Conservation (phyloP, 1,140 invertebrate species). For the Hyles vespertilio region DNA sequence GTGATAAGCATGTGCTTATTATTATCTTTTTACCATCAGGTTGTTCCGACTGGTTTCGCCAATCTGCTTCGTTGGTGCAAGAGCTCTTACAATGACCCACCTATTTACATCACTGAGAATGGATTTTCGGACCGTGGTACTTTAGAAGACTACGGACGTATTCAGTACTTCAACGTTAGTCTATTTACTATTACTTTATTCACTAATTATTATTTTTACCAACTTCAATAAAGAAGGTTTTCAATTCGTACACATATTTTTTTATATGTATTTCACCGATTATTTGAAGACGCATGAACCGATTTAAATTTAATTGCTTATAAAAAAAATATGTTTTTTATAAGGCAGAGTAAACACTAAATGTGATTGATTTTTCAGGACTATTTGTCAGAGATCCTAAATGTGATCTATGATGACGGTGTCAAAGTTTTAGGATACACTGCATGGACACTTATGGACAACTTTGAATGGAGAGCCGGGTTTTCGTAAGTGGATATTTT, state of each 20-base stretch:
- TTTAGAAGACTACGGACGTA: constrained; percentile 66
- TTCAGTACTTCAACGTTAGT: constrained; percentile 76
- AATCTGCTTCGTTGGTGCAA: constrained; percentile 78
- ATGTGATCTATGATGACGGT: constrained; percentile 78
- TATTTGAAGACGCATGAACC: too few species aligned
- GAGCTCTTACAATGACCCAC: constrained; percentile 76
- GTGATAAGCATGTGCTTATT: too few species aligned
- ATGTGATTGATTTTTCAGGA: constrained; percentile 42
- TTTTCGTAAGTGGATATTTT: constrained; percentile 70
- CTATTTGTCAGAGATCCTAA: constrained; percentile 78
- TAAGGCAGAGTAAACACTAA: constrained; percentile 1
- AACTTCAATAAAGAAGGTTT: too few species aligned
- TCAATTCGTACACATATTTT: too few species aligned
- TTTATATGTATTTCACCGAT: background rate
- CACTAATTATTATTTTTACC: too few species aligned
- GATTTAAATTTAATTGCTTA: too few species aligned
- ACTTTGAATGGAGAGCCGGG: constrained; percentile 84
- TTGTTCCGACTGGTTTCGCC: constrained; percentile 77
- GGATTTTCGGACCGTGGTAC: constrained; percentile 73
- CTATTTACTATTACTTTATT: background rate
- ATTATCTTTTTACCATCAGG: constrained; percentile 33
- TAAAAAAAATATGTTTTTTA: background rate
- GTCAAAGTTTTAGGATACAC: constrained; percentile 84
- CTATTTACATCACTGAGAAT: constrained; percentile 81
- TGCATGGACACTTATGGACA: constrained; percentile 86